These are phyloP conservation scores for Caenorhabditis panamensis DNA, from an alignment of 2,888 invertebrate species.

Conservation along the genomic window DNA sequence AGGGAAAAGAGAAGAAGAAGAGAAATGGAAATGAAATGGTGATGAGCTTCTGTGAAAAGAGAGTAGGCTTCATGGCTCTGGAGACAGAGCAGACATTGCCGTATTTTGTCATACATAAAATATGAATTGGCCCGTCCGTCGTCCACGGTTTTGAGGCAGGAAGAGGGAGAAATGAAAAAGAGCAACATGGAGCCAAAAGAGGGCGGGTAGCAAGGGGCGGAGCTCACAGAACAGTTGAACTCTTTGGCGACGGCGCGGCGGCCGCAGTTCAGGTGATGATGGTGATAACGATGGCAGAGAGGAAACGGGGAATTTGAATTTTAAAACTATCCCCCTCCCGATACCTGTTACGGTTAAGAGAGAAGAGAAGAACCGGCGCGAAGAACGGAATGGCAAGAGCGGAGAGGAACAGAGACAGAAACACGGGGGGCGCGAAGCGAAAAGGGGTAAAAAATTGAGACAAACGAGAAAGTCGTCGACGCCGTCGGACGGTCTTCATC, in stretches of 20 bases:
- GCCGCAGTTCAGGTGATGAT: conserved; percentile 11
- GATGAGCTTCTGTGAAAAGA: not conserved
- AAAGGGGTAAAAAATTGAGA: conserved; percentile 41
- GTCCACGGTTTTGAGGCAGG: no score
- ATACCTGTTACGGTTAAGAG: no score
- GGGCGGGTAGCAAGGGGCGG: no score
- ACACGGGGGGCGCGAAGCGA: no score
- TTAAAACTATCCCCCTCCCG: conserved; percentile 1
- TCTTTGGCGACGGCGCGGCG: conserved; percentile 29
- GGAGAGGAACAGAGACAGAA: not conserved
- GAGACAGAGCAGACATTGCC: conserved; percentile 4
- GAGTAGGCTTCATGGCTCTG: not conserved
- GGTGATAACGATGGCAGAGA: conserved; percentile 5
- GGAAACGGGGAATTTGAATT: conserved; percentile 25
- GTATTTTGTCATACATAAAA: conserved; percentile 58
- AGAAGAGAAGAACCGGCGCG: no score
- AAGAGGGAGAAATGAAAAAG: conserved; percentile 17
- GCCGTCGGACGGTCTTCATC: conserved; percentile 23
- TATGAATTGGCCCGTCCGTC: conserved; percentile 36
- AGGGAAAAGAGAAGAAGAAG: not conserved
- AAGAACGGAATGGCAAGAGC: no score
- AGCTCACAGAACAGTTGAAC: conserved; percentile 48
- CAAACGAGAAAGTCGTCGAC: conserved; percentile 33
- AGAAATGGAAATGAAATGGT: not conserved
- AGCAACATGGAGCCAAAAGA: no score